phyloP scores from a whole-genome alignment of 2,797 vertebrate genomes.

The Notoglanidium macrostoma region DNA sequence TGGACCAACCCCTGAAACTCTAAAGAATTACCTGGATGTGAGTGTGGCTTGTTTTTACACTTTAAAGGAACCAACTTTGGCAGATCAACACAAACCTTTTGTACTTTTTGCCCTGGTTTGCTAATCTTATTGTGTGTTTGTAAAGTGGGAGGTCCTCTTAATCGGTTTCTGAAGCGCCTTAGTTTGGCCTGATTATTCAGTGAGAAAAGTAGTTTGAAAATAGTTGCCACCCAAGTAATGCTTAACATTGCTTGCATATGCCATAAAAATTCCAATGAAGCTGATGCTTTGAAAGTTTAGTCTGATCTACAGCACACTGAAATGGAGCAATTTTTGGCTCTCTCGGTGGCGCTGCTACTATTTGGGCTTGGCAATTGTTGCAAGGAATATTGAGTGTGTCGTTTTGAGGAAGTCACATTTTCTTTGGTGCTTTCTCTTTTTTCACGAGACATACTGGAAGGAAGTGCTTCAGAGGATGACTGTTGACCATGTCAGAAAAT shows the following conservation, averaged over 20 bases:
- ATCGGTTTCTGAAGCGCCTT: conserved; percentile 51
- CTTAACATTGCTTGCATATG: background rate
- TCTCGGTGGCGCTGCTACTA: background rate
- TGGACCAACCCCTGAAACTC: conserved; percentile 83
- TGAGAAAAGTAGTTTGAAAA: background rate
- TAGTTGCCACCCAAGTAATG: background rate
- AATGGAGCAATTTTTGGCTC: background rate
- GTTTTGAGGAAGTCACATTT: background rate
- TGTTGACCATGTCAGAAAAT: background rate
- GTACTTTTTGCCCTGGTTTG: conserved; percentile 24
- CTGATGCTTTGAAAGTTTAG: background rate
- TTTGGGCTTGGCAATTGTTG: background rate
- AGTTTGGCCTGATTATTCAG: conserved; percentile 36
- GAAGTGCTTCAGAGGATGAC: conserved; percentile 5
- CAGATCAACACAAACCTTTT: conserved; percentile 30
- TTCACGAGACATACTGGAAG: background rate
- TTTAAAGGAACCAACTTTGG: conserved; percentile 2
- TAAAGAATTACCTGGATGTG: conserved; percentile 97
- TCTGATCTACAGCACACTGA: background rate
- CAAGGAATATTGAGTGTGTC: background rate
- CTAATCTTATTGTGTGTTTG: conserved; percentile 29
- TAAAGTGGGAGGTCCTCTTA: conserved; percentile 19
- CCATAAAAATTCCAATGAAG: background rate
- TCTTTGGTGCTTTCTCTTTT: background rate
- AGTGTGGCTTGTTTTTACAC: conserved; percentile 61